Evolutionary conservation across 2,888 invertebrate species (phyloP), one percentile per base, ranked within the genome.

Genomic region (Blomia tropicalis): DNA sequence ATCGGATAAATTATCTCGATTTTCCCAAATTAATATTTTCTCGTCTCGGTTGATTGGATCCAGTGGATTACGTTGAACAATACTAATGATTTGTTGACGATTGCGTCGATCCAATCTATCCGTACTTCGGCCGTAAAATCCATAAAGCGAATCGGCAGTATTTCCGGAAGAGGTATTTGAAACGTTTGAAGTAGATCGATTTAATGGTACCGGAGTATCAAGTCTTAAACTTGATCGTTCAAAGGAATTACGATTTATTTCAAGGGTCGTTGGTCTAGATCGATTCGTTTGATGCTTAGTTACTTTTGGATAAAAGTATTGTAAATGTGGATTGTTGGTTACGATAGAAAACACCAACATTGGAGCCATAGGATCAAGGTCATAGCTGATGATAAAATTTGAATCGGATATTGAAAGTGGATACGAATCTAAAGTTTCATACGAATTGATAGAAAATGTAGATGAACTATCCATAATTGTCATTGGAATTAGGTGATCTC

Each of bases 1-100:
- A 61, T 84, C 80, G 65, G 86, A 83, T 59, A 95, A 77, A 73
- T 91, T 91, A 72, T 90, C 84, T 1, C 93, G 82, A 71, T 91
- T 91, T 71, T 90, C 89, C 93, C 93, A 95, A 70, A 95, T 78
- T 58, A 90, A 83, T 73, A 69, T 74, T 53, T 43, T 11, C n/a
- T 60, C 60, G 11, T 61, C 62, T 62, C 27, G 58, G 29, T 27
- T 58, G 25, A 69, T 54, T 11, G 59, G 41, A 36, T 64, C 63
- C 19, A 86, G 82, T 60, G 84, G 83, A 69, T 85, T 84, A 70
- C 83, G 83, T 69, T 84, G 83, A 58, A 83, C 81, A 41, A 85
- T 80, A 66, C 83, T 83, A 59, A 81, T 72, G 59, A 87, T 73
- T 66, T 83, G 79, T 63, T 83, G 80, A 71, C 85, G 85, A 0